Base-by-base conservation (phyloP, 2,113 vertebrate species). In the Delphinapterus leucas region DNA sequence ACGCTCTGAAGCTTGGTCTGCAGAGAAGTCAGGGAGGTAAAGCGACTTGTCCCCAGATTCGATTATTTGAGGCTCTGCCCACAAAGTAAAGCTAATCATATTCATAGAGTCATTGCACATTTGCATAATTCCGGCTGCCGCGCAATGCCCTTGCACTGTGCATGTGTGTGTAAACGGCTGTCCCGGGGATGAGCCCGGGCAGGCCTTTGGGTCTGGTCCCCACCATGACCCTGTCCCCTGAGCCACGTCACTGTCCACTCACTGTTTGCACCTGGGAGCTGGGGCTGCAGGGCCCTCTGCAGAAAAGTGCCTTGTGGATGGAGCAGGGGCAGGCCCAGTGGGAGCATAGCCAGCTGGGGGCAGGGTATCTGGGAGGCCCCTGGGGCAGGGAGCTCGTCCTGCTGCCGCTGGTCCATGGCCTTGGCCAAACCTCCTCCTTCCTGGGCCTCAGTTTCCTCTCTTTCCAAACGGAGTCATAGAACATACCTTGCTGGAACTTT, bases 211-310 rank as follows among this genome's bases (percentile, higher is more conserved):
- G 68, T 60, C 38, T 4, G 23, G 15, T 23, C 38, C 47, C 67
- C 11, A 0, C 33, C 2, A 0, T 0, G n/a, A n/a, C 9, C 8
- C 41, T 18, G 6, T 65, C 60, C 18, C 41, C 14, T 3, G 44
- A n/a, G n/a, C 60, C 17, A 0, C 0, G 0, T 83, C 83, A 8
- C 11, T 8, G 26, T 67, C 26, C 17, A 10, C 58, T 36, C 55
- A 2, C 8, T 8, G 5, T 61, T 13, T 73, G 61, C 11, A 23
- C 49, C 96, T 41, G 53, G n/a, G 25, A 47, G 60, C 8, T 5
- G 5, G 23, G 60, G 2, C 8, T 41, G 0, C 86, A n/a, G 4
- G 8, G 41, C 49, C 61, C 23, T 41, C 76, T 23, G 33, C 8
- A 11, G 21, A 12, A 2, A 14, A 38, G n/a, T 5, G 0, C 38